These are phyloP conservation scores for Lydus trimaculatus DNA, from an alignment of 2,888 invertebrate species.

Conservation along the genomic window DNA sequence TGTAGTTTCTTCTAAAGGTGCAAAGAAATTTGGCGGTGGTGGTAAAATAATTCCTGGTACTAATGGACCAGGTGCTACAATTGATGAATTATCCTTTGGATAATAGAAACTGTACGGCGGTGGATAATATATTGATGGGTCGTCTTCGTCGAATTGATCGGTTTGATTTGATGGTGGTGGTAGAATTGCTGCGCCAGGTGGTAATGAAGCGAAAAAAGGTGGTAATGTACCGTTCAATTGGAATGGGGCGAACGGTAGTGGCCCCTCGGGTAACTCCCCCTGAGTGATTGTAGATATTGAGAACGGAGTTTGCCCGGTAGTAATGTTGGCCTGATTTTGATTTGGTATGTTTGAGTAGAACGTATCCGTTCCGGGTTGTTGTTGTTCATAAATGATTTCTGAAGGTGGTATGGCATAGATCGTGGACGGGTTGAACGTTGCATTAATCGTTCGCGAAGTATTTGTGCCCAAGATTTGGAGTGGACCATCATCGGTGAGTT, in stretches of 20 bases:
- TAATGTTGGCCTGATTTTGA: slow-evolving; percentile 71
- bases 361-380: slow-evolving; percentile 61
- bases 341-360: slow-evolving; percentile 65
- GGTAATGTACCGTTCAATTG: slow-evolving; percentile 56
- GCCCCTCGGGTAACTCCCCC: slow-evolving; percentile 57
- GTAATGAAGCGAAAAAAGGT: slow-evolving; percentile 63
- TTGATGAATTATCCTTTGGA: slow-evolving; percentile 75
- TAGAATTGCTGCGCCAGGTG: slow-evolving; percentile 69
- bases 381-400: slow-evolving; percentile 53
- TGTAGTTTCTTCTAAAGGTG: slow-evolving; percentile 67
- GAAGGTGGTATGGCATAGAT: slow-evolving; percentile 58
- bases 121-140: slow-evolving; percentile 90
- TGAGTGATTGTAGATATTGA: slow-evolving; percentile 69
- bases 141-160: slow-evolving; percentile 86
- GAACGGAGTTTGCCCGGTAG: slow-evolving; percentile 72
- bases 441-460: slow-evolving; percentile 76
- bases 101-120: slow-evolving; percentile 89
- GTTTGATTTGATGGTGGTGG: slow-evolving; percentile 62
- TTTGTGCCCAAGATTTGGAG: slow-evolving; percentile 86
- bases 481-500: slow-evolving; percentile 84
- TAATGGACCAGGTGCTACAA: slow-evolving; percentile 72
- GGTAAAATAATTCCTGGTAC: slow-evolving; percentile 89
- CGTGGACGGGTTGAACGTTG: slow-evolving; percentile 63
- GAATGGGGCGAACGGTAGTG: slow-evolving; percentile 60
- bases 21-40: slow-evolving; percentile 88